phyloP scores from a whole-genome alignment of 2,888 invertebrate species.

The Phragmatobia fuliginosa region DNA sequence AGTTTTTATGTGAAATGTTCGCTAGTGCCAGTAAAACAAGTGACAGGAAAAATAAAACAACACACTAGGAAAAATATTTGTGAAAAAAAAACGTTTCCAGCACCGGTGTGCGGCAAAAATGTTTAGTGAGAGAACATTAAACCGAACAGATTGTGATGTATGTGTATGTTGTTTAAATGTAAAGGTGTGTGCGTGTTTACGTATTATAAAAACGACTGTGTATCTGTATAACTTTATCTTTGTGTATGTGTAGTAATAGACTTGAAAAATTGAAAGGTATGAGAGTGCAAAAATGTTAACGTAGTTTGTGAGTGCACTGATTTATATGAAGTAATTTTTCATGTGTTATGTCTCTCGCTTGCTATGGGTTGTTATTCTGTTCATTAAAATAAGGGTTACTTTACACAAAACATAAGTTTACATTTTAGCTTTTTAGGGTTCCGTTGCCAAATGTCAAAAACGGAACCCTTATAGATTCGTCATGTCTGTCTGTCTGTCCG shows the following conservation, averaged over 20 bases:
- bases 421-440: not conserved
- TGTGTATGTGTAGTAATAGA: constrained; percentile 14
- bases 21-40: constrained; percentile 44
- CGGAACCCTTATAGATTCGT: too few species aligned
- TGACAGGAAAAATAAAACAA: constrained; percentile 42
- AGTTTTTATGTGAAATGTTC: constrained; percentile 43
- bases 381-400: not conserved
- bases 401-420: not conserved
- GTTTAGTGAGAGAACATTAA: constrained; percentile 26
- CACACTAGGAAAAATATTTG: constrained; percentile 39
- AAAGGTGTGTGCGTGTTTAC: not conserved
- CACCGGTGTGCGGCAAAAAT: constrained; percentile 23
- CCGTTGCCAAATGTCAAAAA: too few species aligned
- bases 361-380: not conserved
- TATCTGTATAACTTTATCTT: not conserved
- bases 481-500: too few species aligned
- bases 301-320: constrained; percentile 7
- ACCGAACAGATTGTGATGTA: not conserved
- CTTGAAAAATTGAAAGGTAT: constrained; percentile 13
- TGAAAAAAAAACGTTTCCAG: constrained; percentile 31
- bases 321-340: constrained; percentile 13
- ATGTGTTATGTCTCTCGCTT: not conserved
- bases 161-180: not conserved
- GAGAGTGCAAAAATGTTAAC: constrained; percentile 12
- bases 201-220: constrained; percentile 6